Evolutionary conservation across 2,888 invertebrate genomes (phyloP).

Genomic region (Yponomeuta malinellus): DNA sequence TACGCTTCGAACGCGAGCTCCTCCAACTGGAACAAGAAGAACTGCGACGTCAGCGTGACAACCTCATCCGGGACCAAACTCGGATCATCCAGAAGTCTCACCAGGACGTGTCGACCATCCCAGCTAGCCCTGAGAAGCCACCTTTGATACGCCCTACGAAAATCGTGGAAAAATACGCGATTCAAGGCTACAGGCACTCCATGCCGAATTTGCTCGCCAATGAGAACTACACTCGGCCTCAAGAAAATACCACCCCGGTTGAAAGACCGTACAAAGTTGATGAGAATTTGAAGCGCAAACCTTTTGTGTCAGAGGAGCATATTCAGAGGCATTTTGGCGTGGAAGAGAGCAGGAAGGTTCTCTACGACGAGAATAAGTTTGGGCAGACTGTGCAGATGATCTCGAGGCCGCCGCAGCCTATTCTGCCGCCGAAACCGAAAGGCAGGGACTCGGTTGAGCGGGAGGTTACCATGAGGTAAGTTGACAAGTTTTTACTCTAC

Average conservation of each 20-base stretch:
- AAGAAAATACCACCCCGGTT: slow-evolving; percentile 43
- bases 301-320: slow-evolving; percentile 66
- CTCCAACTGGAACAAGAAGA: slow-evolving; percentile 87
- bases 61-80: slow-evolving; percentile 80
- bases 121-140: slow-evolving; percentile 50
- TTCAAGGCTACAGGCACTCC: slow-evolving; percentile 58
- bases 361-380: slow-evolving; percentile 43
- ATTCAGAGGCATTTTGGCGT: slow-evolving; percentile 66
- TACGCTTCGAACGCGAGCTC: slow-evolving; percentile 86
- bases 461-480: slow-evolving; percentile 69
- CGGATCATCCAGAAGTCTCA: slow-evolving; percentile 77
- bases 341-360: slow-evolving; percentile 58
- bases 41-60: slow-evolving; percentile 83
- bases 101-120: slow-evolving; percentile 74
- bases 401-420: slow-evolving; percentile 39
- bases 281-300: slow-evolving; percentile 45
- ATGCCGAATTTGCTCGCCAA: slow-evolving; percentile 67
- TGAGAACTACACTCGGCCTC: slow-evolving; percentile 43
- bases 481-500: neutral
- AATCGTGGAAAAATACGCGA: slow-evolving; percentile 25
- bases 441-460: slow-evolving; percentile 62
- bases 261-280: slow-evolving; percentile 29
- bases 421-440: slow-evolving; percentile 60
- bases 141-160: slow-evolving; percentile 32
- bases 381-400: slow-evolving; percentile 31